A percentile compares a stretch with the other conserved stretches of the same genome.
Evolutionary conservation across 1,140 invertebrate genomes (phyloP).

Genomic region (Pseudomyrmex gracilis): DNA sequence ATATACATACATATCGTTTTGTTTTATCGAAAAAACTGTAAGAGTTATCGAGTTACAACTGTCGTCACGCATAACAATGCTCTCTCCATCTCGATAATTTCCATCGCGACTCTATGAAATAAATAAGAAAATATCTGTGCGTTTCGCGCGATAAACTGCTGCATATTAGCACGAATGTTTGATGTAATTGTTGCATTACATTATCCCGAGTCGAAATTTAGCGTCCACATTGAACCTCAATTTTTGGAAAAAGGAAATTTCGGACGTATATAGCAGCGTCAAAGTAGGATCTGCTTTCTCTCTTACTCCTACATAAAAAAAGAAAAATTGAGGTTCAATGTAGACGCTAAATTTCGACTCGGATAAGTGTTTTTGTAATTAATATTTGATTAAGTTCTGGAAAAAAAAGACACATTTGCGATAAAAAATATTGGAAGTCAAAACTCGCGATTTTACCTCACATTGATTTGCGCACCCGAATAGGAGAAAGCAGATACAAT

Average conservation of each 20-base stretch:
- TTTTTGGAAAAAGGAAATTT: too few relatives aligned
- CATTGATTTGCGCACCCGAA: not conserved
- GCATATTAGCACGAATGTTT: not conserved
- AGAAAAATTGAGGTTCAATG: too few relatives aligned
- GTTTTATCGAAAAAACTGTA: constrained; percentile 17
- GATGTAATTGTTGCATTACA: not conserved
- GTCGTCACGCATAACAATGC: constrained; percentile 1
- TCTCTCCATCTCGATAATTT: not conserved
- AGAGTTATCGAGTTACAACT: not conserved
- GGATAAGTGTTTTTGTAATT: not conserved
- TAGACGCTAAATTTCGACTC: too few relatives aligned
- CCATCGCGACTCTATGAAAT: not conserved
- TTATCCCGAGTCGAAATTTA: too few relatives aligned
- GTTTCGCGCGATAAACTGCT: not conserved
- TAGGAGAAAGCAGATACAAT: not conserved
- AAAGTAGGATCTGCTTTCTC: too few relatives aligned
- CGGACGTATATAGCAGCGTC: too few relatives aligned
- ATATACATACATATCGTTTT: not conserved
- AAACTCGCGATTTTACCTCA: not conserved
- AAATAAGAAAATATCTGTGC: not conserved
- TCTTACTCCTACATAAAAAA: too few relatives aligned
- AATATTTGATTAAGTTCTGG: not conserved
- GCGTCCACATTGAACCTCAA: too few relatives aligned
- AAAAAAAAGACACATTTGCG: not conserved
- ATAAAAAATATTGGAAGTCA: not conserved